Evolutionary conservation across 2,888 invertebrate species (phyloP).

Genomic region (Diarsia mendica): DNA sequence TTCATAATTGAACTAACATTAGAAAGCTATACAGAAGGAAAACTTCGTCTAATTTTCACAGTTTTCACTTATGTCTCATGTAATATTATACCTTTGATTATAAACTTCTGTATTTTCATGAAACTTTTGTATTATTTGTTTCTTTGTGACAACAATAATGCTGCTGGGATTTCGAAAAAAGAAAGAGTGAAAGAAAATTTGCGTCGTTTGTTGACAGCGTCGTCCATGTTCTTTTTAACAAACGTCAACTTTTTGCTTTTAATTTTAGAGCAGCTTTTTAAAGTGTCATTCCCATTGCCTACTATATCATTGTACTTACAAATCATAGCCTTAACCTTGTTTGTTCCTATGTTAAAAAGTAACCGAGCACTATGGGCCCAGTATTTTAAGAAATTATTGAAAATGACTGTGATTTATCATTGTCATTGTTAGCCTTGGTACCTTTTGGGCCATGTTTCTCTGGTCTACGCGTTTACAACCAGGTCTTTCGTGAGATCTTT

Average conservation of each 20-base stretch:
- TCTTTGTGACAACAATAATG: background rate
- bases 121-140: constrained; percentile 20
- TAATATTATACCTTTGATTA: constrained; percentile 9
- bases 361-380: background rate
- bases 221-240: constrained; percentile 6
- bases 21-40: background rate
- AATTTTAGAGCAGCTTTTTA: background rate
- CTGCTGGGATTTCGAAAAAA: background rate
- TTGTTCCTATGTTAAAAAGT: constrained; percentile 6
- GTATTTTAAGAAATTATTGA: background rate
- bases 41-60: background rate
- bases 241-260: background rate
- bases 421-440: too few species aligned
- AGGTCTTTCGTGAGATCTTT: too few species aligned
- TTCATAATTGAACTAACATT: background rate
- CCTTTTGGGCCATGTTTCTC: too few species aligned
- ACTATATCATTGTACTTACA: background rate
- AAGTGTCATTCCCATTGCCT: background rate
- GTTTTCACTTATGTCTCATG: background rate
- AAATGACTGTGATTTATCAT: background rate
- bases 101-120: constrained; percentile 20
- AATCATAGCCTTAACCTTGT: background rate
- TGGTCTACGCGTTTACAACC: too few species aligned
- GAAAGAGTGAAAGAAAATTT: constrained; percentile 3
- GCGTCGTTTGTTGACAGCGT: constrained; percentile 1